These are phyloP conservation scores for Drosophila triauraria DNA, from an alignment of 1,140 invertebrate genomes.

Conservation along the genomic window DNA sequence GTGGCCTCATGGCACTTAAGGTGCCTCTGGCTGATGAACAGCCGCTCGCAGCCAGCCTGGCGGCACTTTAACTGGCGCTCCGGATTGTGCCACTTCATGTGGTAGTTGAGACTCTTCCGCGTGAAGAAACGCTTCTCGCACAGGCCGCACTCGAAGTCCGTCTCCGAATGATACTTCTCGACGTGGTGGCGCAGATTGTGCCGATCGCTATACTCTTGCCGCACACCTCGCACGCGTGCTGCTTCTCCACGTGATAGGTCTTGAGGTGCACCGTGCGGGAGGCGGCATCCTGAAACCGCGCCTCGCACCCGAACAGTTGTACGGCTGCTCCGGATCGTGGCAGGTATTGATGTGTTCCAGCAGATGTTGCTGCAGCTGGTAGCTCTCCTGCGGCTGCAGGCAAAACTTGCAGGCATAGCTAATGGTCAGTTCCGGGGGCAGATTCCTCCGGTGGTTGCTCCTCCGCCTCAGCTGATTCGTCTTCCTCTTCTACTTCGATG, in stretches of 20 bases:
- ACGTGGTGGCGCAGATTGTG: slow-evolving; percentile 75
- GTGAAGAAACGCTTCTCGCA: slow-evolving; percentile 79
- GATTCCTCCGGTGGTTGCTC: slow-evolving; percentile 13
- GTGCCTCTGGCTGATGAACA: slow-evolving; percentile 79
- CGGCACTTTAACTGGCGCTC: slow-evolving; percentile 71
- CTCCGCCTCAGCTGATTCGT: not conserved
- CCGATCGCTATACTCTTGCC: slow-evolving; percentile 81
- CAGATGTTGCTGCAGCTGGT: slow-evolving; percentile 66
- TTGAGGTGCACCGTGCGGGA: slow-evolving; percentile 79
- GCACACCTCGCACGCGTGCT: slow-evolving; percentile 67
- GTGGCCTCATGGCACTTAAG: slow-evolving; percentile 77
- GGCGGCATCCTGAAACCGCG: slow-evolving; percentile 75
- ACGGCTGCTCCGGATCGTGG: slow-evolving; percentile 71
- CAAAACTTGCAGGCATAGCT: slow-evolving; percentile 79
- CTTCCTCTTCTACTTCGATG: slow-evolving; percentile 35
- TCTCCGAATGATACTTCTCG: slow-evolving; percentile 81
- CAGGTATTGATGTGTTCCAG: slow-evolving; percentile 68
- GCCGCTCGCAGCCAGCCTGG: slow-evolving; percentile 68
- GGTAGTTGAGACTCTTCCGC: slow-evolving; percentile 78
- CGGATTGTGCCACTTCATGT: slow-evolving; percentile 83
- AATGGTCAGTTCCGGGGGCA: slow-evolving; percentile 45
- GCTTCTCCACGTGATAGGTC: slow-evolving; percentile 68
- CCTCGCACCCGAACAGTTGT: slow-evolving; percentile 72
- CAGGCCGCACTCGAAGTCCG: slow-evolving; percentile 74
- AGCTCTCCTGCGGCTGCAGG: slow-evolving; percentile 63